These are phyloP conservation scores for Oscheius sp. DNA, from an alignment of 2,888 invertebrate genomes.

Conservation along the genomic window DNA sequence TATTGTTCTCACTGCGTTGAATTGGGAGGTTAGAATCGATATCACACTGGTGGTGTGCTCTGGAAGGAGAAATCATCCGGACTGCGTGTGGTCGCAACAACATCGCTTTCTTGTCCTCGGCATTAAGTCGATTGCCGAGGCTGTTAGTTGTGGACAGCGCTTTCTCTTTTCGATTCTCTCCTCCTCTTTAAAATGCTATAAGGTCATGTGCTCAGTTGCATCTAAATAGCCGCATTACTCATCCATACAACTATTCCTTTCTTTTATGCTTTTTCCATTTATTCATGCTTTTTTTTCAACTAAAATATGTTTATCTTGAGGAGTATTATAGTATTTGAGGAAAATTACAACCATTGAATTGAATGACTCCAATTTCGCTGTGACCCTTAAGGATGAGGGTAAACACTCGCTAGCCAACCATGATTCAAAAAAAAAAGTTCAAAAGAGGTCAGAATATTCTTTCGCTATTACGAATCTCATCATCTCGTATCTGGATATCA, in stretches of 20 bases:
- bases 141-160: conserved; percentile 3
- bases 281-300: neutral
- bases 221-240: neutral
- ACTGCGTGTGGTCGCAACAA: conserved; percentile 4
- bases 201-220: neutral
- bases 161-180: neutral
- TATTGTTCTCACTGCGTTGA: conserved; percentile 15
- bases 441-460: no score
- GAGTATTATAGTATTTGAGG: no score
- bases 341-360: no score
- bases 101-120: neutral
- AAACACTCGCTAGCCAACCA: no score
- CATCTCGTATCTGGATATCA: no score
- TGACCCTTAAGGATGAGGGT: no score
- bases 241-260: neutral
- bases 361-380: no score
- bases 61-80: conserved; percentile 31
- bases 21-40: conserved; percentile 29
- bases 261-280: neutral
- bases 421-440: no score
- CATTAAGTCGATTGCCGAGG: neutral
- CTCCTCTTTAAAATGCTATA: neutral
- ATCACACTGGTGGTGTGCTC: conserved; percentile 24
- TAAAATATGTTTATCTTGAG: neutral
- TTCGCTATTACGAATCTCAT: no score